Evolutionary conservation across 2,888 invertebrate genomes (phyloP).

Genomic region (Diaperis boleti): DNA sequence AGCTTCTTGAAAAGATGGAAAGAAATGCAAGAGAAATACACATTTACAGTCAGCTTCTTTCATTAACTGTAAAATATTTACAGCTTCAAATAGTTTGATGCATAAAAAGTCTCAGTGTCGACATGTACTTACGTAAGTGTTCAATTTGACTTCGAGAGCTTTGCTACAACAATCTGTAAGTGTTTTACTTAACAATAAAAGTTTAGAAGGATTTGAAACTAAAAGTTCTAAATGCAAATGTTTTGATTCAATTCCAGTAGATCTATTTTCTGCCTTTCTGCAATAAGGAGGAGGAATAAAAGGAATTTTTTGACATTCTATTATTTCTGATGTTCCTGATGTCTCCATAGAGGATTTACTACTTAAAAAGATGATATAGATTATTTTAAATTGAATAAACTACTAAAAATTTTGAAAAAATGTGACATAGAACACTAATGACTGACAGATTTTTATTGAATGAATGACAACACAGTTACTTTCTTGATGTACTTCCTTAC

Average conservation of each 20-base stretch:
- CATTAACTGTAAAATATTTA: slow-evolving; percentile 60
- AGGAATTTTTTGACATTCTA: no score
- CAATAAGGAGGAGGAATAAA: slow-evolving; percentile 55
- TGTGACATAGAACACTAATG: no score
- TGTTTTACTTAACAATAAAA: slow-evolving; percentile 69
- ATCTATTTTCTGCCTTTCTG: slow-evolving; percentile 36
- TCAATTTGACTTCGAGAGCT: slow-evolving; percentile 71
- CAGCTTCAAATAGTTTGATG: no score
- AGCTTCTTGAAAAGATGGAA: slow-evolving; percentile 71
- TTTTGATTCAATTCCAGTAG: slow-evolving; percentile 36
- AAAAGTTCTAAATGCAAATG: slow-evolving; percentile 56
- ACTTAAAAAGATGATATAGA: no score
- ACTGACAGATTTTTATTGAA: no score
- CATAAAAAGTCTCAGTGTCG: no score
- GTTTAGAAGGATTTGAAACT: slow-evolving; percentile 68
- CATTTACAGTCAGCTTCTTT: slow-evolving; percentile 68
- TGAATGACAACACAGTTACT: no score
- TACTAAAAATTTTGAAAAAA: no score
- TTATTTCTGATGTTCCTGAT: no score
- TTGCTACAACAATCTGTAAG: slow-evolving; percentile 68
- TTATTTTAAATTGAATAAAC: no score
- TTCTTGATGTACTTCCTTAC: no score
- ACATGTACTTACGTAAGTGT: slow-evolving; percentile 71
- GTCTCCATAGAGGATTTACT: no score
- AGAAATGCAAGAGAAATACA: slow-evolving; percentile 70